Base-by-base conservation (phyloP, 1,140 invertebrate genomes). In the Colletes latitarsis region DNA sequence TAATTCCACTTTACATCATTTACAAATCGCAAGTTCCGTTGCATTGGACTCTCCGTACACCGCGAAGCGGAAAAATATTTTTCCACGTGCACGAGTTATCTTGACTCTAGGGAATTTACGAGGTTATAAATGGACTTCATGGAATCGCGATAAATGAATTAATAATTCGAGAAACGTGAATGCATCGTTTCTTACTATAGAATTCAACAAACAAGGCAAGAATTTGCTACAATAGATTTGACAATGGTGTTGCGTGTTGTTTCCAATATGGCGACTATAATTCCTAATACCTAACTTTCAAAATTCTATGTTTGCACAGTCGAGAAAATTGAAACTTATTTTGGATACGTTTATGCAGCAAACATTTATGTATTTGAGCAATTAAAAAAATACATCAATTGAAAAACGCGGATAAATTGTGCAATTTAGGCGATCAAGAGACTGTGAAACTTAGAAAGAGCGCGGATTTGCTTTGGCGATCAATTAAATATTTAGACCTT, bases 401-500 rank as follows among this genome's bases (percentile, higher is more conserved):
- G 8, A 19, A 9, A 57, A 21, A 55, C 64, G 49, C 12, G 30
- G 41, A 17, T 84, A 55, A 63, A 72, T 60, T 52, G 75, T 71
- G 70, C 77, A 62, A 62, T 70, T 67, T 30, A 15, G 4, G n/a
- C 17, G 41, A 8, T 15, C 52, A 30, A 19, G 43, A 60, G 57
- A 52, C 39, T 55, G 52, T 39, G n/a, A 77, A 63, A 58, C 58
- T 52, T 12, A 19, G 5, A 19, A 17, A 19, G 30, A 58, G 66
- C 21, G 66, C 53, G 43, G 60, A 43, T 41, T 73, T 19, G 12
- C 58, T 70, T 70, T 53, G 68, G 14, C n/a, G 53, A 70, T 82
- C 74, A 82, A 84, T 85, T 81, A 81, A 85, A 84, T 67, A 12
- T 43, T 70, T 70, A 64, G 55, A 55, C 10, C 69, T 67, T 39